Conservation (phyloP, 2,797 vertebrate genomes). For the Lepilemur ruficaudatus region DNA sequence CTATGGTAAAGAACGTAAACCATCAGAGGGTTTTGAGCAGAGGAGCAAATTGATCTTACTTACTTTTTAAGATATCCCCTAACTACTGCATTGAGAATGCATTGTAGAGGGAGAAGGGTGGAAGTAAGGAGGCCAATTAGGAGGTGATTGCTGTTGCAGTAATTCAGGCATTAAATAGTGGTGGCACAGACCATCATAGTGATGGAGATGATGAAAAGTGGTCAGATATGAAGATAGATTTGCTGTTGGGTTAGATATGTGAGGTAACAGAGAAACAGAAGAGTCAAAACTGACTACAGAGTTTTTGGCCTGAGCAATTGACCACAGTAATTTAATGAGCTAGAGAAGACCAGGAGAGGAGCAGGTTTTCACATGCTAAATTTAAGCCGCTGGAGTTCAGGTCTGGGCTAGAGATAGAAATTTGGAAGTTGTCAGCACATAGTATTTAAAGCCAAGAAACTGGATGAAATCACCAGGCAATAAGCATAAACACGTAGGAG, state of each 20-base stretch:
- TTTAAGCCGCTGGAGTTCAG: conserved; percentile 11
- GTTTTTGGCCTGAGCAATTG: not conserved
- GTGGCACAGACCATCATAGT: not conserved
- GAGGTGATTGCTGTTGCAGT: not conserved
- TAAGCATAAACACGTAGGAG: not conserved
- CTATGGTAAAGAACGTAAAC: not conserved
- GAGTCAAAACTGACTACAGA: not conserved
- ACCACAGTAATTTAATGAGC: not conserved
- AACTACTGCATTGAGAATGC: not conserved
- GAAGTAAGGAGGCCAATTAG: not conserved
- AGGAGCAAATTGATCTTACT: not conserved
- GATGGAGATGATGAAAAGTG: not conserved
- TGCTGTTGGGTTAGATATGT: not conserved
- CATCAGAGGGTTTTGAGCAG: not conserved
- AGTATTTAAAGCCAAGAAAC: not conserved
- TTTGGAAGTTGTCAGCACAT: not conserved
- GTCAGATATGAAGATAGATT: not conserved
- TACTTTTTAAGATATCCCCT: not conserved
- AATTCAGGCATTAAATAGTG: not conserved
- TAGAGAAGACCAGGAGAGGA: not conserved
- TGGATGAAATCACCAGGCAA: not conserved
- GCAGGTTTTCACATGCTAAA: not conserved
- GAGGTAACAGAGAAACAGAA: not conserved
- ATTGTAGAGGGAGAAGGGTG: not conserved
- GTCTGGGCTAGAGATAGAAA: not conserved